Conservation (phyloP, 2,113 vertebrate species). For the Ranitomeya variabilis region DNA sequence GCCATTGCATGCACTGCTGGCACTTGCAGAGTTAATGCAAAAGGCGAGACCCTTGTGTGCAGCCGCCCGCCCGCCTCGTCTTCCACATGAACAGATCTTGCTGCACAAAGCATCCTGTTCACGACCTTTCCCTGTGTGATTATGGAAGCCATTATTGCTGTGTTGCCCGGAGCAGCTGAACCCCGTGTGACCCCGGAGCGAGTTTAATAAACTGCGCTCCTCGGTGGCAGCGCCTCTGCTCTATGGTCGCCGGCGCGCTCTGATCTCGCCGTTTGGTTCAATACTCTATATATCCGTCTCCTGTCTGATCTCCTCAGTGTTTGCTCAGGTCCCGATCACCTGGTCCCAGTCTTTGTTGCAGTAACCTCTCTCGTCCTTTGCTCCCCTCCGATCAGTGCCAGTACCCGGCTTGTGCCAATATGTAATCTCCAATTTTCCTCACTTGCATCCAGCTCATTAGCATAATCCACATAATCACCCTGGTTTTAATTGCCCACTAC, state of each 20-base stretch:
- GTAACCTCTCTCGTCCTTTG: constrained; percentile 49
- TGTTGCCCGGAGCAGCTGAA: neutral
- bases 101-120: constrained; percentile 8
- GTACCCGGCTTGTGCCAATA: constrained; percentile 71
- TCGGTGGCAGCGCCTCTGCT: neutral
- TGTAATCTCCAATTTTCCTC: constrained; percentile 82
- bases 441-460: constrained; percentile 81
- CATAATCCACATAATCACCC: constrained; percentile 90
- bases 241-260: neutral
- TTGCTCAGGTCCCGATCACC: constrained; percentile 2
- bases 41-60: neutral
- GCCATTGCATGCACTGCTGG: neutral
- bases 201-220: constrained; percentile 22
- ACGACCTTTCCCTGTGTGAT: constrained; percentile 40
- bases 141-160: constrained; percentile 13
- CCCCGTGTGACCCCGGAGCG: neutral
- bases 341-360: neutral
- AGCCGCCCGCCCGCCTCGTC: no score
- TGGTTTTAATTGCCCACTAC: constrained; percentile 89
- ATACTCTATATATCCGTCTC: neutral
- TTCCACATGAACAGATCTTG: neutral
- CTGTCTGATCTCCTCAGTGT: neutral
- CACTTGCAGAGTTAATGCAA: neutral
- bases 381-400: constrained; percentile 65
- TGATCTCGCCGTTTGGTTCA: neutral